Base-by-base conservation (phyloP, 2,113 vertebrate genomes). In the Pao palembangensis region DNA sequence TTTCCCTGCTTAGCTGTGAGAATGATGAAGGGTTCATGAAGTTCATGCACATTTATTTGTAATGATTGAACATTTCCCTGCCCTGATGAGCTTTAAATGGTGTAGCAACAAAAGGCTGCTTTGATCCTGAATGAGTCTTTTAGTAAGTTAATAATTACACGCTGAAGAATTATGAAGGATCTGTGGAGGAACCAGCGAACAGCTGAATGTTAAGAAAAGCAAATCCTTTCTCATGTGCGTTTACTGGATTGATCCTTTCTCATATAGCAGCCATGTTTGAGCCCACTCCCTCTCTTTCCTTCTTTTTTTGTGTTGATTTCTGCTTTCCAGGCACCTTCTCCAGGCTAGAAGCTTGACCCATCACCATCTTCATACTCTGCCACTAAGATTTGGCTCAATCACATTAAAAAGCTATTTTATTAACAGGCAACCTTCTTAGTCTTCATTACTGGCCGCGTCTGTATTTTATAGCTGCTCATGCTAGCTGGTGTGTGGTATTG, bases 261-360 rank as follows among this genome's bases (percentile, higher is more conserved):
- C 19, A 15, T 18, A 18, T 19, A 38, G 10, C 34, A 38, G 11
- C 48, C 11, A 46, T 44, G 43, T 44, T 44, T 12, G 1, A 38
- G 14, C 34, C 17, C 7, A 42, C 18, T 21, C 28, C 18, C 10
- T 38, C 6, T 8, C 34, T n/a, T 20, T 10, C 56, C 19, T 47
- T 58, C n/a, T 50, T 65, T 51, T 23, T 65, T 43, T 50, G 5
- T 55, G 61, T 58, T 43, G 58, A 67, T 67, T 67, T 76, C 17
- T 58, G 61, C 18, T 61, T 53, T 61, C 21, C 18, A 19, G 54
- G 54, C 49, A 47, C 5, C 47, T 56, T 47, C 46, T 61, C 48
- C n/a, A 49, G 31, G 55, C 8, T 38, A 6, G 14, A 61, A 60
- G 49, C 11, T 23, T 41, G 6, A 58, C 50, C 34, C 57, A 55